A percentile compares a stretch with the other conserved stretches of the same genome.
Conservation (phyloP, 1,140 invertebrate genomes). For the Tetragnatha versicolor region DNA sequence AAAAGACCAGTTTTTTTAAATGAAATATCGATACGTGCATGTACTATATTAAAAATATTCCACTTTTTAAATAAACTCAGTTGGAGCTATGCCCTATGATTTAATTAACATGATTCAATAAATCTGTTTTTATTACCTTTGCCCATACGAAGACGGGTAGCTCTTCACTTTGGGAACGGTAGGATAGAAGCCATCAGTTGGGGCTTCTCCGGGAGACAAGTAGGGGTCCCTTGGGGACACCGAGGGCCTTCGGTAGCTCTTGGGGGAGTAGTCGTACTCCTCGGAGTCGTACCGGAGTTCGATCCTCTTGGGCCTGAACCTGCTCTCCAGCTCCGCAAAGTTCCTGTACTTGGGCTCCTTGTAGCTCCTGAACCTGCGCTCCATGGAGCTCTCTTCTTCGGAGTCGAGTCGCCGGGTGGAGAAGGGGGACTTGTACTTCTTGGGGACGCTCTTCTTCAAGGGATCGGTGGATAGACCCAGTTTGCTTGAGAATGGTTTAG, state of each 20-base stretch:
- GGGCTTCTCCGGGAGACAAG: background rate
- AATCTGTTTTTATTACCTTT: background rate
- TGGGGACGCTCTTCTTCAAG: background rate
- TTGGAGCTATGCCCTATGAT: background rate
- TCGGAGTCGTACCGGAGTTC: background rate
- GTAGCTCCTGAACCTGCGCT: background rate
- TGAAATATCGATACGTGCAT: background rate
- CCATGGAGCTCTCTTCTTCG: background rate
- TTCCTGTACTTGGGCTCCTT: constrained; percentile 40
- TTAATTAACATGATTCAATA: background rate
- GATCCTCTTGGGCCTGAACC: constrained; percentile 25
- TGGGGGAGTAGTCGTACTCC: background rate
- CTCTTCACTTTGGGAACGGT: constrained; percentile 21
- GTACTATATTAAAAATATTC: background rate
- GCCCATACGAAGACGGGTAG: constrained; percentile 7
- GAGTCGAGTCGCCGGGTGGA: background rate
- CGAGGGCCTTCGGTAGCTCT: background rate
- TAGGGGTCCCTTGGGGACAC: constrained; percentile 38
- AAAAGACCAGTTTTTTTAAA: too few relatives aligned
- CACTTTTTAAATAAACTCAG: background rate
- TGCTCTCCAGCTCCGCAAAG: constrained; percentile 35
- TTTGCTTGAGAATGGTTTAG: constrained; percentile 12
- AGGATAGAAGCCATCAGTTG: constrained; percentile 16
- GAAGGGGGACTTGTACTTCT: constrained; percentile 19
- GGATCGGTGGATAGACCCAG: background rate